Percentiles rank a stretch among this genome's conserved stretches.
Conservation (phyloP, 1,140 invertebrate species). For the Drusus annulatus region DNA sequence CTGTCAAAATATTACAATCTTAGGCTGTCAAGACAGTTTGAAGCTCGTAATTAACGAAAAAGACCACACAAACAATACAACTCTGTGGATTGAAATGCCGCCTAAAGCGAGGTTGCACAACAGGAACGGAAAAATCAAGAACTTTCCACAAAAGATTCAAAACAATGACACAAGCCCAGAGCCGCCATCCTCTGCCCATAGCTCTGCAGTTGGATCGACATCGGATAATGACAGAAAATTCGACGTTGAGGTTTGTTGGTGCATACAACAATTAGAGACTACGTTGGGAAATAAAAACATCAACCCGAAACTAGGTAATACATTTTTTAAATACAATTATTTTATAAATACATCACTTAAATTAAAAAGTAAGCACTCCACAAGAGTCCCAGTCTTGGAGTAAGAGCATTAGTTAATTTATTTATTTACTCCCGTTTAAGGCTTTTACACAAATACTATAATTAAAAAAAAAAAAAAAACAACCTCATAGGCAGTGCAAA, state of each 20-base stretch:
- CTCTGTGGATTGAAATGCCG: constrained; percentile 38
- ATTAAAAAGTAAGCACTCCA: no score
- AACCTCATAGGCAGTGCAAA: no score
- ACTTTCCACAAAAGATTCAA: constrained; percentile 30
- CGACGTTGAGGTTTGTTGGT: constrained; percentile 83
- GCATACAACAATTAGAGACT: constrained; percentile 79
- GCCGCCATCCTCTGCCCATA: constrained; percentile 13
- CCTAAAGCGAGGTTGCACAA: constrained; percentile 52
- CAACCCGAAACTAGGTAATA: constrained; percentile 76
- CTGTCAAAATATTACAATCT: constrained; percentile 31
- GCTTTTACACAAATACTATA: no score
- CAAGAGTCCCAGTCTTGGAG: no score
- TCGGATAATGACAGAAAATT: constrained; percentile 77
- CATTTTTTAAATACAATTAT: no score
- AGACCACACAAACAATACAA: background rate
- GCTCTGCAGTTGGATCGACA: constrained; percentile 28
- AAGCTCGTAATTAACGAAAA: no score
- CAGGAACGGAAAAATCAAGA: constrained; percentile 49
- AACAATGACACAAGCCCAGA: background rate
- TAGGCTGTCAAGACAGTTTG: background rate
- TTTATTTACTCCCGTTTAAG: no score
- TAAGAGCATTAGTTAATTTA: no score
- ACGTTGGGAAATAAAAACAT: constrained; percentile 74
- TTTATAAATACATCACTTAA: no score
- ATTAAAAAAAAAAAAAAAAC: no score